phyloP scores from a whole-genome alignment of 2,888 invertebrate genomes.

The Lasioglossum vierecki region DNA sequence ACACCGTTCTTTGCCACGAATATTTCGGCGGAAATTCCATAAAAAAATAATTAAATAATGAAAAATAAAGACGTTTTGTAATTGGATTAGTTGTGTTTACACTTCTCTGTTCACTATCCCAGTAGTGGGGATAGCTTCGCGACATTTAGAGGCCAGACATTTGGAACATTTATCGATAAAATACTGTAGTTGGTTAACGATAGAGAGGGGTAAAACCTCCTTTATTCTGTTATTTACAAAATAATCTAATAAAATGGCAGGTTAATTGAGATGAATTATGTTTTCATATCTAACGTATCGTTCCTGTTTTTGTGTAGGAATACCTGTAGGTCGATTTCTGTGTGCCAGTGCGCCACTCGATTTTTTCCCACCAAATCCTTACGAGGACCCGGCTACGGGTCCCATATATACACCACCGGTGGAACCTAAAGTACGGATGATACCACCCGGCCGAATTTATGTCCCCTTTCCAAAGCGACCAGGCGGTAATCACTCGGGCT shows the following conservation, averaged over 20 bases:
- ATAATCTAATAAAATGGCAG: background rate
- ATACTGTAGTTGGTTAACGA: no score
- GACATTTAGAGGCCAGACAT: no score
- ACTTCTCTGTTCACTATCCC: no score
- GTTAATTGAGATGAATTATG: background rate
- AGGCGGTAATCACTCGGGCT: slow-evolving; percentile 82
- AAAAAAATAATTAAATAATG: no score
- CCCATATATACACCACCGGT: slow-evolving; percentile 73
- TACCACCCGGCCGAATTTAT: slow-evolving; percentile 63
- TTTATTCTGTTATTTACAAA: no score
- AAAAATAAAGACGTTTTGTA: no score
- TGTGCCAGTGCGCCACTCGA: slow-evolving; percentile 66
- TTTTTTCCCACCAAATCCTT: slow-evolving; percentile 81
- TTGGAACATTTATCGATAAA: no score
- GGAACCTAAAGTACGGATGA: slow-evolving; percentile 38
- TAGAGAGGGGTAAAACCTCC: no score
- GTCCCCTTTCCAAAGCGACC: slow-evolving; percentile 78
- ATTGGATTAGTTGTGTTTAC: no score
- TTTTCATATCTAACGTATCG: background rate
- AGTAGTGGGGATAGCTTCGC: no score
- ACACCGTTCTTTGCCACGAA: no score
- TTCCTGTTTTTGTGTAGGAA: slow-evolving; percentile 14
- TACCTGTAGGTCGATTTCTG: slow-evolving; percentile 60
- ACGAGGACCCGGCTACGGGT: slow-evolving; percentile 62
- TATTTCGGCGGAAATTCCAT: no score